Base-by-base conservation (phyloP, 2,797 vertebrate species). In the Coregonus ussuriensis region DNA sequence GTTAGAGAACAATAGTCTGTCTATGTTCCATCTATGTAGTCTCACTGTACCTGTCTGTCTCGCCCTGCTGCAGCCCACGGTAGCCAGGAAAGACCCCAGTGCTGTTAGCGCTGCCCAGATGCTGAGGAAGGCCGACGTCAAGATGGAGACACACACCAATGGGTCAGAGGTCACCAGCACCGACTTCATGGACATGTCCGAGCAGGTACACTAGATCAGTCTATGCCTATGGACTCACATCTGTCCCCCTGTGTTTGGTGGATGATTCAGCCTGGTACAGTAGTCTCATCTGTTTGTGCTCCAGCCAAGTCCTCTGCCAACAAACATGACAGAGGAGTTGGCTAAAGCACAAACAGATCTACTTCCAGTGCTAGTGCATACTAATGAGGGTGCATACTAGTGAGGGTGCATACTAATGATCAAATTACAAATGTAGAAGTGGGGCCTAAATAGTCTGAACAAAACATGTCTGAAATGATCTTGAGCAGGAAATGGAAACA, bases 91-190 rank as follows among this genome's bases (percentile, higher is more conserved):
- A 0, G 96, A 97, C 3, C 81, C 93, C 80, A 93, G 80, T 74
- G 87, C 94, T 0, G 84, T 95, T 4, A 89, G 74, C 52, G 85
- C 88, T 59, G 94, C 93, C 71, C 94, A 93, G 0, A 93, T 92
- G 74, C 33, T 94, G 77, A 97, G 93, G 94, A 96, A 94, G 88
- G 83, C 91, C 0, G 95, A 97, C 75, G 79, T 88, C 4, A 95
- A 92, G 35, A 75, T 89, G 3, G 93, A 94, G 5, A 33, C 91
- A n/a, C 92, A 94, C 59, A 89, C 91, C 0, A 94, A 94, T 5
- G 94, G 92, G 47, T 92, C 93, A 0, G 93, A 93, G 66, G 65
- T 85, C 29, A 91, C 29, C 29, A 71, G 74, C 77, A 35, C 90
- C 68, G 72, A 85, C 80, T 75, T 89, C 79, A 80, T 82, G 59